These are phyloP conservation scores for Andrena hattorfiana DNA, from an alignment of 2,888 invertebrate species.

Conservation along the genomic window DNA sequence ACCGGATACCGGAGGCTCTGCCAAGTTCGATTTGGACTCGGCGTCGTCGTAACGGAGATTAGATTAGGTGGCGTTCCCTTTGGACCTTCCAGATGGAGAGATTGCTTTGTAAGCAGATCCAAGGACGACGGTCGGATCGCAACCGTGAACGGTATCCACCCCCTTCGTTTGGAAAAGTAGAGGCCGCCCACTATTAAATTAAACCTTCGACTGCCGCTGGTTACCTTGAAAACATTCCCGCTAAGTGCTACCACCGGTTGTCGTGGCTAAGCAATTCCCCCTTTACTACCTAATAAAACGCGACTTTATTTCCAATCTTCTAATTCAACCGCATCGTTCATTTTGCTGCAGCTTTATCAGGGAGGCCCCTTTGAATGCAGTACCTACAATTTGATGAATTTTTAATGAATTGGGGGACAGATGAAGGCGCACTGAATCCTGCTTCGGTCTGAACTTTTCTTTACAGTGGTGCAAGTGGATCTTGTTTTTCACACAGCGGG, in stretches of 20 bases:
- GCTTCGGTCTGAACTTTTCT: background rate
- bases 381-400: no score
- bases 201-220: conserved; percentile 51
- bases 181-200: conserved; percentile 54
- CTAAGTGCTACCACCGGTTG: conserved; percentile 8
- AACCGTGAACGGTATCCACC: conserved; percentile 44
- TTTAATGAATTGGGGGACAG: no score
- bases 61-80: conserved; percentile 76
- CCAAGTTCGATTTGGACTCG: conserved; percentile 76
- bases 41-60: conserved; percentile 76
- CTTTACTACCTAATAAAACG: background rate
- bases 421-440: background rate
- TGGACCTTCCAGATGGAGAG: conserved; percentile 76
- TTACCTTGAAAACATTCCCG: conserved; percentile 49
- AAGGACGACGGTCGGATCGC: conserved; percentile 56
- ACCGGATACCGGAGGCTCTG: conserved; percentile 69
- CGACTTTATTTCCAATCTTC: background rate
- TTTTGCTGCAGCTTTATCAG: no score
- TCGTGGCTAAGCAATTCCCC: no score
- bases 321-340: background rate
- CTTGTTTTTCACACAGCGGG: background rate
- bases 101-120: conserved; percentile 82
- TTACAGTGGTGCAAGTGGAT: background rate
- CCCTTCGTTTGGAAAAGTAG: conserved; percentile 59
- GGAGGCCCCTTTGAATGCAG: no score